Conservation (phyloP, 2,113 vertebrate species). For the Mohoua ochrocephala region DNA sequence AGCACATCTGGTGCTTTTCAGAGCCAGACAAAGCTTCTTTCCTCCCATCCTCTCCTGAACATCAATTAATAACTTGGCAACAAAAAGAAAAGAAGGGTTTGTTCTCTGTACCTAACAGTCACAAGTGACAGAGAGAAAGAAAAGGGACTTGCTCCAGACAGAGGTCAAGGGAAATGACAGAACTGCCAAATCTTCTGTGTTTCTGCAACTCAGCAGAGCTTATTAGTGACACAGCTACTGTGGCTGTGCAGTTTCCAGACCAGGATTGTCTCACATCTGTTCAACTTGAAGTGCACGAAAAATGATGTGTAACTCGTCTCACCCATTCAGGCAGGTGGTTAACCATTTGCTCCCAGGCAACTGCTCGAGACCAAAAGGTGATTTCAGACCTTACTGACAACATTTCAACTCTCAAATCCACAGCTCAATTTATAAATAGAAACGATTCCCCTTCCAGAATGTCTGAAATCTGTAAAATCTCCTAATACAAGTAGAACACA, state of each 20-base stretch:
- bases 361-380: background rate
- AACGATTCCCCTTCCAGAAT: background rate
- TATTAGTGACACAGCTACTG: background rate
- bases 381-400: background rate
- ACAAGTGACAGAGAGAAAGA: conserved; percentile 39
- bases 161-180: conserved; percentile 35
- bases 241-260: background rate
- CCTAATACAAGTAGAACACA: background rate
- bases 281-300: background rate
- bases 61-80: conserved; percentile 64
- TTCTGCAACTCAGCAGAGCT: background rate
- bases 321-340: background rate
- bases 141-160: conserved; percentile 35
- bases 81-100: conserved; percentile 65
- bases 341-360: background rate
- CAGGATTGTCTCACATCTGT: background rate
- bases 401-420: background rate
- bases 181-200: conserved; percentile 28
- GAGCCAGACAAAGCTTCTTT: conserved; percentile 53
- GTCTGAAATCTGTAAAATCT: background rate
- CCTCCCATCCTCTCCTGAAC: conserved; percentile 55
- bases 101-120: conserved; percentile 59
- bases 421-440: background rate
- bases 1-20: conserved; percentile 64
- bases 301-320: background rate